These are phyloP conservation scores for Cataglyphis hispanica DNA, from an alignment of 1,140 invertebrate genomes.

Conservation along the genomic window DNA sequence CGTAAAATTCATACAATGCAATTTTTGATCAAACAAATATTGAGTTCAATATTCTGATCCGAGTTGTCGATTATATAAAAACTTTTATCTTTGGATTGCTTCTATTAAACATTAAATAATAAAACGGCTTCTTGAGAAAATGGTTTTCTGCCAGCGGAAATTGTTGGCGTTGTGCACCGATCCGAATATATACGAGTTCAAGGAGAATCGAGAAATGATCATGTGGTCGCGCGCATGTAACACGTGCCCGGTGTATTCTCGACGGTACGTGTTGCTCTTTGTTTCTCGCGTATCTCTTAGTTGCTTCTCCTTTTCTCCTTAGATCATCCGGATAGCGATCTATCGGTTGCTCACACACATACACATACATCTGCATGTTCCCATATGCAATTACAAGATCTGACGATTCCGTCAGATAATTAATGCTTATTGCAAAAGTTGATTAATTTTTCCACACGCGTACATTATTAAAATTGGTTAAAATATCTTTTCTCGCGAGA, in stretches of 20 bases:
- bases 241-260: constrained; percentile 67
- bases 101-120: constrained; percentile 61
- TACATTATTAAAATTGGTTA: not conserved
- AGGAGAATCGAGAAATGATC: constrained; percentile 71
- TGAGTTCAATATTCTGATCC: not conserved
- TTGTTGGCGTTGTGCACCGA: constrained; percentile 56
- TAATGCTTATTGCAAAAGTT: not conserved
- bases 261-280: constrained; percentile 63
- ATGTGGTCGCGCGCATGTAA: constrained; percentile 64
- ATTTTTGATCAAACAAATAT: constrained; percentile 25
- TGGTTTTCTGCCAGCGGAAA: constrained; percentile 47
- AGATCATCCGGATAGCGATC: constrained; percentile 26
- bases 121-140: constrained; percentile 43
- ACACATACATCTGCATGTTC: not conserved
- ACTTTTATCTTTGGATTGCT: not conserved
- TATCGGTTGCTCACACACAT: constrained; percentile 19
- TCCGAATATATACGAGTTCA: constrained; percentile 47
- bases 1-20: too few species aligned
- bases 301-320: constrained; percentile 57
- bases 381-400: constrained; percentile 10
- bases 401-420: not conserved
- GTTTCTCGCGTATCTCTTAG: constrained; percentile 27
- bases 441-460: not conserved
- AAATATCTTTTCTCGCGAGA: not conserved
- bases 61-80: constrained; percentile 15